These are phyloP conservation scores for Ovis aries DNA, from an alignment of 2,113 vertebrate genomes.

Conservation along the genomic window ARS-UI_Ramb_v3.0 NC_056056.1:92753501-92754000, in stretches of 20 bases:
- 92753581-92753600: background rate
- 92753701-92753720: background rate
- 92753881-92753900: background rate
- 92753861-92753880: background rate
- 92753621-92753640: background rate
- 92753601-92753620: background rate
- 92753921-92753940: background rate
- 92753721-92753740: background rate
- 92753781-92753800: background rate
- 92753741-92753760: background rate
- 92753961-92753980: background rate
- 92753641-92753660: too few relatives aligned
- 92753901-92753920: background rate
- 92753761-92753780: background rate
- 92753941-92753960: background rate
- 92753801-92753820: accelerated
- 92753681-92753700: background rate
- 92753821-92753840: background rate
- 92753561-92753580: background rate
- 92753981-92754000: background rate
- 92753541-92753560: background rate
- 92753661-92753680: background rate
- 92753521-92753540: background rate
- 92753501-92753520: background rate
- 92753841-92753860: background rate